Percentiles rank a stretch among this genome's conserved stretches.
These are phyloP conservation scores for Morpho achilles DNA, from an alignment of 2,888 invertebrate species.

Conservation along the genomic window DNA sequence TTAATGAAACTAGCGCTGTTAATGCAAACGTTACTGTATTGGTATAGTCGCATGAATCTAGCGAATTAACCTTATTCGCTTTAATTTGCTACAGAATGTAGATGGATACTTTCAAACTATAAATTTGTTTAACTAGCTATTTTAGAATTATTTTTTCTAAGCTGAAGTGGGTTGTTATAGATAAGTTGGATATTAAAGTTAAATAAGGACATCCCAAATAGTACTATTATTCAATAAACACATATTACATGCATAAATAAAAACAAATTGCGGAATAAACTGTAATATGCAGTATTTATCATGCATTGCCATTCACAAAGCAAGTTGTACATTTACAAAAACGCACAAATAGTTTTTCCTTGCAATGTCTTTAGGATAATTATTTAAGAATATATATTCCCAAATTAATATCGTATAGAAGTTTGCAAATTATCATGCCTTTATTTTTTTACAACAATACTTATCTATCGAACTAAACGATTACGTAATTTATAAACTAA, in stretches of 20 bases:
- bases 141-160: slow-evolving; percentile 11
- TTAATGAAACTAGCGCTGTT: slow-evolving; percentile 21
- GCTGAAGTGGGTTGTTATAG: slow-evolving; percentile 8
- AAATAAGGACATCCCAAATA: too few species aligned
- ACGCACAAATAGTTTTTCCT: slow-evolving; percentile 6
- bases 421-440: slow-evolving; percentile 30
- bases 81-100: slow-evolving; percentile 12
- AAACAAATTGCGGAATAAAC: slow-evolving; percentile 18
- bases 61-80: slow-evolving; percentile 24
- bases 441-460: slow-evolving; percentile 21
- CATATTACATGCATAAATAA: slow-evolving; percentile 22
- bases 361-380: too few species aligned
- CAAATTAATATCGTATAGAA: too few species aligned
- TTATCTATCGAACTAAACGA: slow-evolving; percentile 47
- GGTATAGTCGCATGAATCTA: slow-evolving; percentile 21
- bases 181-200: too few species aligned
- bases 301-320: slow-evolving; percentile 65
- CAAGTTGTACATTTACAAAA: slow-evolving; percentile 33
- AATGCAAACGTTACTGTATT: slow-evolving; percentile 4
- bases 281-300: slow-evolving; percentile 41
- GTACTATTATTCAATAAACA: neutral
- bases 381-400: too few species aligned
- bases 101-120: slow-evolving; percentile 17
- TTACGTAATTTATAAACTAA: slow-evolving; percentile 37
- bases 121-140: slow-evolving; percentile 4